phyloP scores from a whole-genome alignment of 2,113 vertebrate genomes.

The pig (Sus scrofa) region T2T-Sscrofa CM000830.6:22659001-22659500 shows the following conservation, averaged over 20 bases:
- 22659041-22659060: not conserved
- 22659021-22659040: not conserved
- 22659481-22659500: not conserved
- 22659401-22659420: not conserved
- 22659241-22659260: not conserved
- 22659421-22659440: not conserved
- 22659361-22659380: conserved; percentile 17
- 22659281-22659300: conserved; percentile 12
- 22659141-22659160: not conserved
- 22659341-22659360: not conserved
- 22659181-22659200: not conserved
- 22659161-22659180: not conserved
- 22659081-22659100: conserved; percentile 32
- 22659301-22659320: conserved; percentile 25
- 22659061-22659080: conserved; percentile 18
- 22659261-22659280: conserved; percentile 3
- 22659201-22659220: not conserved
- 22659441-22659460: not conserved
- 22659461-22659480: not conserved
- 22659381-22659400: not conserved
- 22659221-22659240: not conserved
- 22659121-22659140: not conserved
- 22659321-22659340: not conserved
- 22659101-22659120: not conserved
- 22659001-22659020: not conserved